Evolutionary conservation across 2,113 vertebrate genomes (phyloP).

Genomic region (Caracal caracal): DNA sequence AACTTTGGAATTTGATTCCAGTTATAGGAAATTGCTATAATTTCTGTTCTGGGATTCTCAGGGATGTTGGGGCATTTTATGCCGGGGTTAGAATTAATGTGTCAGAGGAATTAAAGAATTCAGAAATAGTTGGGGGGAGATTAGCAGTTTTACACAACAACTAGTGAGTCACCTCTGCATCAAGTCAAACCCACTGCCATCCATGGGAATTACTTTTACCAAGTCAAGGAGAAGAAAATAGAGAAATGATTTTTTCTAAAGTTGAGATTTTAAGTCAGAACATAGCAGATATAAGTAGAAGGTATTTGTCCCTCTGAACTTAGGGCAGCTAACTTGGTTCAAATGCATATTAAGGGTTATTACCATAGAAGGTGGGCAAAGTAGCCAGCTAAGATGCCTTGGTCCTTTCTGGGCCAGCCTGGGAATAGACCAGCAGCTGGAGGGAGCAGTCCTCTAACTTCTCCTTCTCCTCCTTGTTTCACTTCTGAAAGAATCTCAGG

Average conservation of each 20-base stretch:
- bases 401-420: not conserved
- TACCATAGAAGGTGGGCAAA: not conserved
- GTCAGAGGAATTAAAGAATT: conserved; percentile 73
- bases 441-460: too few species aligned
- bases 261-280: not conserved
- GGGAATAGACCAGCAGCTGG: not conserved
- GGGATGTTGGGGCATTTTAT: conserved; percentile 69
- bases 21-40: conserved; percentile 87
- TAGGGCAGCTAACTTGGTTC: not conserved
- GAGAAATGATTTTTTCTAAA: not conserved
- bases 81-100: conserved; percentile 71
- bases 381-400: not conserved
- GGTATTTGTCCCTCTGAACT: not conserved
- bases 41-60: conserved; percentile 81
- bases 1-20: conserved; percentile 86
- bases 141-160: conserved; percentile 56
- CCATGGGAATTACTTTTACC: not conserved
- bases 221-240: not conserved
- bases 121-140: conserved; percentile 33
- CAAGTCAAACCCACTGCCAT: conserved; percentile 34
- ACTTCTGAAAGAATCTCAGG: too few species aligned
- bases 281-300: not conserved
- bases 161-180: conserved; percentile 14
- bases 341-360: not conserved
- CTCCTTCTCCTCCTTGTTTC: not conserved